Percentiles rank a stretch among this genome's conserved stretches.
Conservation (phyloP, 2,797 vertebrate species). For the Premnoplex brunnescens region DNA sequence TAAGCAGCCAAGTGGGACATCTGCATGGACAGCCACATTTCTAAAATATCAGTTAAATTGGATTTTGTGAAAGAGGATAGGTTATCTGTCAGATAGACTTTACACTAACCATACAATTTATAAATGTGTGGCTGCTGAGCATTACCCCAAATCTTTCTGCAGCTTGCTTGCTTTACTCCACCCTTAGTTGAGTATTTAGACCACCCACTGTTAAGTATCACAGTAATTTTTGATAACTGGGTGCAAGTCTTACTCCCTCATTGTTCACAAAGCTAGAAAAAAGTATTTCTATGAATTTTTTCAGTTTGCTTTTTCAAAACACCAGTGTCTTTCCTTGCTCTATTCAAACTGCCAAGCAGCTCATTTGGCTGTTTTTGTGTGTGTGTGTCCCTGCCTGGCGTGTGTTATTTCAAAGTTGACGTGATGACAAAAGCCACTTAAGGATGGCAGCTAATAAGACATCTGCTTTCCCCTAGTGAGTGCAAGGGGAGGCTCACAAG, state of each 20-base stretch:
- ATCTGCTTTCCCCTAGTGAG: conserved; percentile 47
- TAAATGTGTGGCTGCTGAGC: background rate
- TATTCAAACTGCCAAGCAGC: background rate
- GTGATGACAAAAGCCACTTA: conserved; percentile 63
- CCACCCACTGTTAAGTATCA: background rate
- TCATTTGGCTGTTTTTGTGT: background rate
- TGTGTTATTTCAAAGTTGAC: conserved; percentile 51
- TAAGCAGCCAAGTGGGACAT: background rate
- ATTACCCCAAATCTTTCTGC: background rate
- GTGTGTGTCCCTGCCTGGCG: background rate
- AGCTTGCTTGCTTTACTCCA: background rate
- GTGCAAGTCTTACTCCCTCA: background rate
- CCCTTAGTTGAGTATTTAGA: background rate
- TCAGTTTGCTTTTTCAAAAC: background rate
- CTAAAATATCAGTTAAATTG: background rate
- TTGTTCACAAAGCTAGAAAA: conserved; percentile 2
- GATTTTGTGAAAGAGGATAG: background rate
- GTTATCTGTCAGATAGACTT: background rate
- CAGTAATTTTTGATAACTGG: background rate
- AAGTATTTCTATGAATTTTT: background rate
- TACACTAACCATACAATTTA: background rate
- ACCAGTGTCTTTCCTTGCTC: background rate
- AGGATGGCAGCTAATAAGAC: conserved; percentile 59
- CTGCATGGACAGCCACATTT: background rate
- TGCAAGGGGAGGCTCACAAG: background rate